Evolutionary conservation across 1,140 invertebrate species (phyloP).

Genomic region (Polypedilum pembai): DNA sequence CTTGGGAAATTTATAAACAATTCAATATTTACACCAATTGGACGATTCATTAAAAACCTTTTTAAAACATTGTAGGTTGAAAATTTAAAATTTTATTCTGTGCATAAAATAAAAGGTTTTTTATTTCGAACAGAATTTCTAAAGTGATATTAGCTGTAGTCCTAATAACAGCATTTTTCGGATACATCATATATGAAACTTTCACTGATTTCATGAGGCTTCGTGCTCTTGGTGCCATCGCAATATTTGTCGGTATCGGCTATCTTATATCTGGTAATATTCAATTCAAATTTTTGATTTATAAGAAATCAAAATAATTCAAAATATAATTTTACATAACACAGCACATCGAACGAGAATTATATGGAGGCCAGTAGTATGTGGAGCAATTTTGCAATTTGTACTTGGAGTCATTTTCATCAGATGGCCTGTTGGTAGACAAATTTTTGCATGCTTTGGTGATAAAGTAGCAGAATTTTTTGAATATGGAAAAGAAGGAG

Average conservation of each 20-base stretch:
- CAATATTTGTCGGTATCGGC: not conserved
- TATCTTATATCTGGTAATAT: not conserved
- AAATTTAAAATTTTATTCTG: conserved; percentile 5
- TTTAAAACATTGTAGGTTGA: conserved; percentile 11
- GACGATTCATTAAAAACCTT: not conserved
- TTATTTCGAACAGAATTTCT: not conserved
- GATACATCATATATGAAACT: not conserved
- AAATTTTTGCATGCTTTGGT: conserved; percentile 72
- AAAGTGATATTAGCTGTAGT: not conserved
- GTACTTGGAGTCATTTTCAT: conserved; percentile 78
- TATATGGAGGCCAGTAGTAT: not conserved
- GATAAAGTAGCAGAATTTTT: conserved; percentile 74
- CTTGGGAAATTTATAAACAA: not conserved
- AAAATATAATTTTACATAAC: too few relatives aligned
- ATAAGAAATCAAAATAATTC: too few relatives aligned
- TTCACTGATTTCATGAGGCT: not conserved
- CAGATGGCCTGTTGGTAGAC: conserved; percentile 68
- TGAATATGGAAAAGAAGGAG: conserved; percentile 65
- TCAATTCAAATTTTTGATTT: too few relatives aligned
- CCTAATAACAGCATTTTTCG: not conserved
- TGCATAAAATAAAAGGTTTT: not conserved
- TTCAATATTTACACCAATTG: conserved; percentile 1
- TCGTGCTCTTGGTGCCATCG: not conserved
- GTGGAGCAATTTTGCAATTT: conserved; percentile 68
- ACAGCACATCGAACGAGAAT: not conserved